Base-by-base conservation (phyloP, 2,113 vertebrate genomes). In the Campylorhamphus procurvoides region DNA sequence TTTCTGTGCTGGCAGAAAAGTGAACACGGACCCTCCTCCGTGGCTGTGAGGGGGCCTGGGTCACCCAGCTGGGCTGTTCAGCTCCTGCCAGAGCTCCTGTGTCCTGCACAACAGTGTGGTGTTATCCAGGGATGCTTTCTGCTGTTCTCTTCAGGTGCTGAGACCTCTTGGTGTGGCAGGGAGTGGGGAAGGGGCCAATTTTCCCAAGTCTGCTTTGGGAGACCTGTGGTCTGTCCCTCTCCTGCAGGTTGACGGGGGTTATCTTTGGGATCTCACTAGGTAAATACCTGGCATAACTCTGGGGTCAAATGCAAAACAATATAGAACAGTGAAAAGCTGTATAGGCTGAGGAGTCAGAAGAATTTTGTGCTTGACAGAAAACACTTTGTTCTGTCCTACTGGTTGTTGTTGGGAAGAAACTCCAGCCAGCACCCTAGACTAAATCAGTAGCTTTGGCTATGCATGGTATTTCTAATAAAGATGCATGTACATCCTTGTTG, bases 1-100 rank as follows among this genome's bases (percentile, higher is more conserved):
- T 93, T 86, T 74, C 50, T 50, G 9, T 1, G 2, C 37, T 22
- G 33, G 63, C 72, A 60, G 49, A 14, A 63, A 64, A 84, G 28
- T 3, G 50, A 80, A 4, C 15, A 3, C 0, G 20, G 67, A 27
- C 76, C 8, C 23, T 52, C 33, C 37, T 60, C 19, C 1, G 0
- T 12, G 5, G 2, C 33, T 25, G 15, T 0, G 6, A 11, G 1
- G 27, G 29, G 12, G 6, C 9, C 18, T 22, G 74, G 49, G 72
- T 77, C 79, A 50, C 79, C 35, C 39, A 25, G 11, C 22, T 18
- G 68, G 40, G 37, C 35, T 5, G 0, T 9, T 29, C 12, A 1
- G 12, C 79, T 56, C 29, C 82, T 15, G 19, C 18, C 12, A 28
- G 8, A n/a, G n/a, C 25, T 18, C 12, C 74, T 33, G 2, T 0